Evolutionary conservation across 2,888 invertebrate genomes (phyloP).

Genomic region (Leptinotarsa tumamoca): DNA sequence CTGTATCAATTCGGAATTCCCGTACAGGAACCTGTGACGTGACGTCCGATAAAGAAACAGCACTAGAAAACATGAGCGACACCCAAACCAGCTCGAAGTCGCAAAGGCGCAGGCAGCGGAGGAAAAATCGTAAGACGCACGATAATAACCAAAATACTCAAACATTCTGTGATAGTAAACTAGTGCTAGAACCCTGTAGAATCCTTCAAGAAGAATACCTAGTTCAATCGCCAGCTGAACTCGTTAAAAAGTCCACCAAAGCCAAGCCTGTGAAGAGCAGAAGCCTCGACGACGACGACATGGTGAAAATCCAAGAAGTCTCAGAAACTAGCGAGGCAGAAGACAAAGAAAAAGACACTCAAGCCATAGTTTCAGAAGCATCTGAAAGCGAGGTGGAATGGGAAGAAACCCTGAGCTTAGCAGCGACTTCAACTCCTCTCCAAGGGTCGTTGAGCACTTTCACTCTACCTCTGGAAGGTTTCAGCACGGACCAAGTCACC

Average conservation of each 20-base stretch:
- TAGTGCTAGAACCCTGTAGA: slow-evolving; percentile 35
- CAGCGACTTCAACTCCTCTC: slow-evolving; percentile 59
- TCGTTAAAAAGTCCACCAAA: slow-evolving; percentile 31
- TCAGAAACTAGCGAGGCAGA: slow-evolving; percentile 59
- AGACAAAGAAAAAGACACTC: slow-evolving; percentile 58
- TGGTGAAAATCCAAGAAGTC: slow-evolving; percentile 63
- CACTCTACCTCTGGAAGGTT: slow-evolving; percentile 66
- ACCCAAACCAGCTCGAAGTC: slow-evolving; percentile 46
- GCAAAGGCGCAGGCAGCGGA: slow-evolving; percentile 48
- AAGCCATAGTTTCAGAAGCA: slow-evolving; percentile 73
- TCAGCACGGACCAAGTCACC: slow-evolving; percentile 46
- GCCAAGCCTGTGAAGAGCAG: slow-evolving; percentile 58
- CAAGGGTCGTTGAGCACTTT: slow-evolving; percentile 64
- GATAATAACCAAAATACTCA: slow-evolving; percentile 33
- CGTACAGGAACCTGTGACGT: slow-evolving; percentile 36
- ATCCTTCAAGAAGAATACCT: slow-evolving; percentile 53
- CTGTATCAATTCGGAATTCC: slow-evolving; percentile 39
- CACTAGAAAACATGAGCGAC: slow-evolving; percentile 47
- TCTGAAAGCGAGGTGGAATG: slow-evolving; percentile 73
- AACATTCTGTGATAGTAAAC: slow-evolving; percentile 31
- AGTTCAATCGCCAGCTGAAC: slow-evolving; percentile 62
- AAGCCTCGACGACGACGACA: slow-evolving; percentile 64
- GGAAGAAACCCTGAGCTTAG: slow-evolving; percentile 69
- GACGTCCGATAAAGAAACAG: slow-evolving; percentile 24
- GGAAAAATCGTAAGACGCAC: slow-evolving; percentile 43